Evolutionary conservation across 1,140 invertebrate species (phyloP).

Genomic region (Thrips palmi): DNA sequence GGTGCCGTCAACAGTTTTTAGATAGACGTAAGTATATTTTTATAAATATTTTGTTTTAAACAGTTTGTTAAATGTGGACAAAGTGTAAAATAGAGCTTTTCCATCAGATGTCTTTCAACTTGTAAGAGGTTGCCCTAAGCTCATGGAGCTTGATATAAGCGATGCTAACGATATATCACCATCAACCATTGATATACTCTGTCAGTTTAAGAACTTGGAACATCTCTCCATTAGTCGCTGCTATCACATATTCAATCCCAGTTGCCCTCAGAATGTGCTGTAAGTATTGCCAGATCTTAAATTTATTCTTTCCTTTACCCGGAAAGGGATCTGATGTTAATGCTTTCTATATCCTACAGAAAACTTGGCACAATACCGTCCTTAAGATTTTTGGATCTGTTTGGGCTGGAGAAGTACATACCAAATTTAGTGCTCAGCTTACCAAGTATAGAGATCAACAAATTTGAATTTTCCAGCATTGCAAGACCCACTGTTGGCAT

Average conservation of each 20-base stretch:
- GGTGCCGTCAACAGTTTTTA: conserved; percentile 49
- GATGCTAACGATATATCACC: conserved; percentile 58
- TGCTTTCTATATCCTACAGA: conserved; percentile 22
- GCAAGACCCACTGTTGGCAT: conserved; percentile 74
- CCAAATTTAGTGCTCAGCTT: conserved; percentile 34
- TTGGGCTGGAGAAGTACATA: conserved; percentile 45
- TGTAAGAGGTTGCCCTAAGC: conserved; percentile 39
- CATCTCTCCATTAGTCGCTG: conserved; percentile 69
- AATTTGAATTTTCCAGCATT: conserved; percentile 55
- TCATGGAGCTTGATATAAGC: conserved; percentile 71
- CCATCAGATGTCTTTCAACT: conserved; percentile 44
- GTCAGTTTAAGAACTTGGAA: conserved; percentile 45
- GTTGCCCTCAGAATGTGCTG: conserved; percentile 34
- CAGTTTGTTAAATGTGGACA: neutral
- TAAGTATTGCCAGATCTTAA: conserved; percentile 23
- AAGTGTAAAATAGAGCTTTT: conserved; percentile 6
- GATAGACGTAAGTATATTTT: conserved; percentile 46
- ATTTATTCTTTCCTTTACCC: conserved; percentile 11
- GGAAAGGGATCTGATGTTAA: conserved; percentile 1
- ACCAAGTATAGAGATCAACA: conserved; percentile 39
- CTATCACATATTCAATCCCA: too few relatives aligned
- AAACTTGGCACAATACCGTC: conserved; percentile 30
- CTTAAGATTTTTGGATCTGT: conserved; percentile 52
- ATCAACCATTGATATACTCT: conserved; percentile 34
- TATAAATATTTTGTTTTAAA: conserved; percentile 10